A percentile compares a stretch with the other conserved stretches of the same genome.
Evolutionary conservation across 2,888 invertebrate genomes (phyloP).

Genomic region (Limnephilus auricula): DNA sequence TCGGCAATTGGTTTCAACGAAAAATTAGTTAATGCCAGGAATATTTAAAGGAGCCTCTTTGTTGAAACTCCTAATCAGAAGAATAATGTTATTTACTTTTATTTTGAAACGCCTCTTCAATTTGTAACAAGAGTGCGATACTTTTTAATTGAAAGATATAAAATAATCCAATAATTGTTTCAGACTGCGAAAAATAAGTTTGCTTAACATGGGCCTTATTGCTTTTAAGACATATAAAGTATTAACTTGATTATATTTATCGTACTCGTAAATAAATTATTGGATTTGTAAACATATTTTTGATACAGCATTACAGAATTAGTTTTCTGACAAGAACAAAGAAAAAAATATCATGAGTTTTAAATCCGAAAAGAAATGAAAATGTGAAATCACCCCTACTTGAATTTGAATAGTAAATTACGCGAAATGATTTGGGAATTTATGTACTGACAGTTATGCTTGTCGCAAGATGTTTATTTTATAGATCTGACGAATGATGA

Average conservation of each 20-base stretch:
- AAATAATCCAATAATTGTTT: not conserved
- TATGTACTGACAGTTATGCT: not conserved
- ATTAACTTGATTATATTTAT: no score
- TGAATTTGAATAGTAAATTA: not conserved
- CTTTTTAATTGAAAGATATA: not conserved
- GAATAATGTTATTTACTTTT: not conserved
- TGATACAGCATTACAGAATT: not conserved
- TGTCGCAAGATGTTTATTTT: no score
- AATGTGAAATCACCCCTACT: not conserved
- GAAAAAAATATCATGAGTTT: not conserved
- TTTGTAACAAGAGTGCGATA: not conserved
- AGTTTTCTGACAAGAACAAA: not conserved
- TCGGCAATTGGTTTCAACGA: not conserved
- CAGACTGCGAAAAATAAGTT: not conserved
- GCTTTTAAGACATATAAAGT: not conserved
- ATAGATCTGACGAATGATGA: no score
- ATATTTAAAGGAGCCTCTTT: not conserved
- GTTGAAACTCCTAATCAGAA: not conserved
- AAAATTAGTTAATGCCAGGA: not conserved
- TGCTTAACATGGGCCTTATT: not conserved
- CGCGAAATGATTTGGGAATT: not conserved
- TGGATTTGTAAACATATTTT: not conserved
- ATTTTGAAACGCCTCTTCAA: not conserved
- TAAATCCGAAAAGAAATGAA: not conserved
- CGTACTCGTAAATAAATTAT: not conserved